A percentile compares a stretch with the other conserved stretches of the same genome.
Evolutionary conservation across 2,797 vertebrate species (phyloP).

Genomic region (Helostoma temminkii): DNA sequence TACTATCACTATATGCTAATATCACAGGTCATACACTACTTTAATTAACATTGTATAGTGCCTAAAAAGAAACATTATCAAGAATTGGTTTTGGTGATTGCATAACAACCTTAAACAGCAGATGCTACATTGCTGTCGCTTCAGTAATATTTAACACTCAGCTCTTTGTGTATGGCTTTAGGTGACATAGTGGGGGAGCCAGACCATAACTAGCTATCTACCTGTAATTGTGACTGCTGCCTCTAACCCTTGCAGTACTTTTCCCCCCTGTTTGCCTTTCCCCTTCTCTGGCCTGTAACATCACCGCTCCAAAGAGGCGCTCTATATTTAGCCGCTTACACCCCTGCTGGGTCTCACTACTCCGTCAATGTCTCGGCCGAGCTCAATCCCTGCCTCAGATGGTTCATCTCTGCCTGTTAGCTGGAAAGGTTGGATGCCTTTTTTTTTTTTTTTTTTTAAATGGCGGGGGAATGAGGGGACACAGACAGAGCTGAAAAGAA

Average conservation of each 20-base stretch:
- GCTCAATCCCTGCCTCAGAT: slow-evolving; percentile 68
- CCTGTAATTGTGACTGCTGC: slow-evolving; percentile 45
- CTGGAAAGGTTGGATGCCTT: slow-evolving; percentile 38
- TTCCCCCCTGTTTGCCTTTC: slow-evolving; percentile 54
- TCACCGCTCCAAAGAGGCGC: slow-evolving; percentile 80
- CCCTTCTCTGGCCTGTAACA: slow-evolving; percentile 78
- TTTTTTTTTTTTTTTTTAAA: background rate
- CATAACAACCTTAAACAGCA: slow-evolving; percentile 6
- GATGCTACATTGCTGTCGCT: background rate
- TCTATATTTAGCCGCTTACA: slow-evolving; percentile 86
- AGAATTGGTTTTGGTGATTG: background rate
- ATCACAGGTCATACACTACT: background rate
- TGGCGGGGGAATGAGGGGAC: slow-evolving; percentile 13
- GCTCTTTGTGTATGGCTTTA: slow-evolving; percentile 15
- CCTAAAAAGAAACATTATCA: slow-evolving; percentile 13
- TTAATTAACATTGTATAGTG: background rate
- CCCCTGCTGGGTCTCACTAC: slow-evolving; percentile 80
- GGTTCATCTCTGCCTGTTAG: slow-evolving; percentile 61
- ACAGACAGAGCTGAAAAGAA: slow-evolving; percentile 36
- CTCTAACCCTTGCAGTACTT: slow-evolving; percentile 53
- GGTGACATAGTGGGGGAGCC: slow-evolving; percentile 15
- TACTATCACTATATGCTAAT: too few relatives aligned
- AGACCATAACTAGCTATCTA: slow-evolving; percentile 18
- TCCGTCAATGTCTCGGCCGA: slow-evolving; percentile 77
- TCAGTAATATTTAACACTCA: slow-evolving; percentile 13